Evolutionary conservation across 2,888 invertebrate genomes (phyloP).

Genomic region (Achlya flavicornis): DNA sequence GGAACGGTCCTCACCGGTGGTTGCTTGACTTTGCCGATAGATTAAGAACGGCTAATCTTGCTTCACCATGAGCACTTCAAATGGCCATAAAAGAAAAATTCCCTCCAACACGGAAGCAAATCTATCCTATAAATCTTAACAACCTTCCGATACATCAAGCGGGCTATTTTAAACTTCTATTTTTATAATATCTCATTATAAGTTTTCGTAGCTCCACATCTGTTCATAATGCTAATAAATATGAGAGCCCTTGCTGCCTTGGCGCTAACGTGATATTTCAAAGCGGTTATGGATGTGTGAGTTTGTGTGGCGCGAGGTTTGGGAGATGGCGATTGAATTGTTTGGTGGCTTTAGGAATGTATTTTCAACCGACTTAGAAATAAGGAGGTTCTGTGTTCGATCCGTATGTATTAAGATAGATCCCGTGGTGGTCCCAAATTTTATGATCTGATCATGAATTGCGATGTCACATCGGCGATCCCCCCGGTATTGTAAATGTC

Average conservation of each 20-base stretch:
- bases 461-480: too few relatives aligned
- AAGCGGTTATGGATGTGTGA: not conserved
- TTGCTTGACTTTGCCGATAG: too few relatives aligned
- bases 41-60: too few relatives aligned
- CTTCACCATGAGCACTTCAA: too few relatives aligned
- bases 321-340: not conserved
- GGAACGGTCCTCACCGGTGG: too few relatives aligned
- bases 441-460: too few relatives aligned
- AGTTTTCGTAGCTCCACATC: constrained; percentile 28
- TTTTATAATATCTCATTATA: not conserved
- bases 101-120: not conserved
- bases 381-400: too few relatives aligned
- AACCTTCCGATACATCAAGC: not conserved
- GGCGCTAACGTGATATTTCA: constrained; percentile 36
- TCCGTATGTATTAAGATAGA: too few relatives aligned
- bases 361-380: too few relatives aligned
- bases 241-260: constrained; percentile 38
- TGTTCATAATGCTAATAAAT: constrained; percentile 48
- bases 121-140: not conserved
- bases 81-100: not conserved
- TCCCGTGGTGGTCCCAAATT: too few relatives aligned
- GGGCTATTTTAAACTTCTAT: not conserved
- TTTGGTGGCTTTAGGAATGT: too few relatives aligned
- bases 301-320: not conserved
- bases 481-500: too few relatives aligned